phyloP scores from a whole-genome alignment of 2,113 vertebrate genomes.

The Takifugu flavidus region DNA sequence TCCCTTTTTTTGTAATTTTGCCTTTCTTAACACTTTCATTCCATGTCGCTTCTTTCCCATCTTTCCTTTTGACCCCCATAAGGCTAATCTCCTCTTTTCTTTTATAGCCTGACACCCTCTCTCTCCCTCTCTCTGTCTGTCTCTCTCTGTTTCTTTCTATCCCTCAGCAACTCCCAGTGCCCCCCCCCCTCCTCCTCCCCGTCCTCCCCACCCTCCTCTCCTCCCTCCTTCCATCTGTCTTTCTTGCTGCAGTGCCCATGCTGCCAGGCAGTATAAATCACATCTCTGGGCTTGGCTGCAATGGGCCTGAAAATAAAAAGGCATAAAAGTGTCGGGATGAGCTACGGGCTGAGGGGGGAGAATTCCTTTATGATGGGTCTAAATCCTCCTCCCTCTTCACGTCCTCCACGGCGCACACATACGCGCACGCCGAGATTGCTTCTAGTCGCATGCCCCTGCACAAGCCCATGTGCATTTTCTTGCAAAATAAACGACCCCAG shows the following conservation, averaged over 20 bases:
- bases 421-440: slow-evolving; percentile 3
- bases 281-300: slow-evolving; percentile 72
- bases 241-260: slow-evolving; percentile 74
- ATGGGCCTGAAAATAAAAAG: slow-evolving; percentile 78
- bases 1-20: slow-evolving; percentile 17
- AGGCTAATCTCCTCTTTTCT: slow-evolving; percentile 38
- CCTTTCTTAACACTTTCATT: slow-evolving; percentile 17
- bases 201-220: slow-evolving; percentile 9
- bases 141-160: slow-evolving; percentile 27
- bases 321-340: slow-evolving; percentile 77
- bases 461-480: slow-evolving; percentile 3
- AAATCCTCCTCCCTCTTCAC: slow-evolving; percentile 65
- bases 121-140: slow-evolving; percentile 1
- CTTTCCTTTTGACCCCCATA: slow-evolving; percentile 26
- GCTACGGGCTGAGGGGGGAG: slow-evolving; percentile 70
- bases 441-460: slow-evolving; percentile 4
- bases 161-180: slow-evolving; percentile 49
- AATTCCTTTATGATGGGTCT: slow-evolving; percentile 78
- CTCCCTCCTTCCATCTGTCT: slow-evolving; percentile 66
- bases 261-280: slow-evolving; percentile 77
- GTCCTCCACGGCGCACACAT: slow-evolving; percentile 29
- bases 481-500: slow-evolving; percentile 37
- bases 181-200: slow-evolving; percentile 21
- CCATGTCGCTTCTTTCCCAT: slow-evolving; percentile 18
- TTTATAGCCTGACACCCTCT: slow-evolving; percentile 27